Conservation (phyloP, 2,888 invertebrate species). For the Harpalus rubripes region DNA sequence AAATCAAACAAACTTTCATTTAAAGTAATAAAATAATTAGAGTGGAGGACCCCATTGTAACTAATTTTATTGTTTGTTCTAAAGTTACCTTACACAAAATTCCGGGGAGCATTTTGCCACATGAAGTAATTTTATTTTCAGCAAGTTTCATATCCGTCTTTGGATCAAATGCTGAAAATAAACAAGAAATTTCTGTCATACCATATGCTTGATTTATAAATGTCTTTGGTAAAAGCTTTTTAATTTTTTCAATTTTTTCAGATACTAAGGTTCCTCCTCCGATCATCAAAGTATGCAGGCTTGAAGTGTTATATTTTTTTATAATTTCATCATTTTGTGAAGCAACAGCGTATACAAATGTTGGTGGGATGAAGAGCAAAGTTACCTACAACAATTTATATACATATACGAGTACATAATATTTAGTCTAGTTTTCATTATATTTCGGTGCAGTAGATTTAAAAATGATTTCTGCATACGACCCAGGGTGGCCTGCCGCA, state of each 20-base stretch:
- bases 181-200: constrained; percentile 67
- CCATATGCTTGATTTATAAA: constrained; percentile 67
- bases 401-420: neutral
- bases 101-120: constrained; percentile 26
- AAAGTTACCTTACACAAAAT: constrained; percentile 39
- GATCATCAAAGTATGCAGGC: constrained; percentile 59
- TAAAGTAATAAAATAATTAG: too few species aligned
- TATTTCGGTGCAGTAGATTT: too few species aligned
- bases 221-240: constrained; percentile 60
- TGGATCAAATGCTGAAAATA: constrained; percentile 45
- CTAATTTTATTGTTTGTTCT: neutral
- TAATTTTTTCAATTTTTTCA: constrained; percentile 64
- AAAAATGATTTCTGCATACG: too few species aligned
- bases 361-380: constrained; percentile 67
- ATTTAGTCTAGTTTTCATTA: too few species aligned
- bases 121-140: constrained; percentile 32
- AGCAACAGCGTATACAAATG: constrained; percentile 65
- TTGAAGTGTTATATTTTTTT: constrained; percentile 61
- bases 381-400: constrained; percentile 64
- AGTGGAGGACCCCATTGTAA: too few species aligned
- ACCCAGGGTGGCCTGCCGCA: too few species aligned
- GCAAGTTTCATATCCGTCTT: neutral
- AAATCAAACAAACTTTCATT: too few species aligned
- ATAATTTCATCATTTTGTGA: constrained; percentile 30
- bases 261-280: constrained; percentile 64